Conservation (phyloP, 2,888 invertebrate species). For the Euzophera pinguis region DNA sequence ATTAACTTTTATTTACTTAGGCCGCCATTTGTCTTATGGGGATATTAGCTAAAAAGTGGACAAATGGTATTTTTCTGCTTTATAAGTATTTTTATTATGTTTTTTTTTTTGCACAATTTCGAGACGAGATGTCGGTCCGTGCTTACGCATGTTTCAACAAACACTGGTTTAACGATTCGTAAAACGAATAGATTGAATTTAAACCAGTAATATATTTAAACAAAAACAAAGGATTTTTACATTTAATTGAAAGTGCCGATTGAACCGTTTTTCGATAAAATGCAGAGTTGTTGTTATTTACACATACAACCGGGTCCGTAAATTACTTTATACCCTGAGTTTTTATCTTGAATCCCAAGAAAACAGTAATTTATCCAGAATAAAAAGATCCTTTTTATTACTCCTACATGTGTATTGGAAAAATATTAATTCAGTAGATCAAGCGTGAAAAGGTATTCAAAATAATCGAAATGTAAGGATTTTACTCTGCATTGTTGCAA, state of each 20-base stretch:
- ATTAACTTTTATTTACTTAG: too few species aligned
- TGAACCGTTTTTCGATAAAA: too few species aligned
- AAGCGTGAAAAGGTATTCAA: background rate
- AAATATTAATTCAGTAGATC: background rate
- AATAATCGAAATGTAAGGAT: too few species aligned
- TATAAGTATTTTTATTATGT: background rate
- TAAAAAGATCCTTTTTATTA: too few species aligned
- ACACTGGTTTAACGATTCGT: conserved; percentile 47
- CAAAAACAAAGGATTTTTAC: conserved; percentile 8
- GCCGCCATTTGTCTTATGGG: too few species aligned
- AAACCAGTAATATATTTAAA: conserved; percentile 17
- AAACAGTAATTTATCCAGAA: too few species aligned
- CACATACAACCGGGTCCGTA: too few species aligned
- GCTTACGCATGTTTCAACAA: conserved; percentile 51
- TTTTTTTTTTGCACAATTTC: conserved; percentile 45
- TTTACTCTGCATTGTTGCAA: too few species aligned
- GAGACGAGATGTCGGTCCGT: conserved; percentile 39
- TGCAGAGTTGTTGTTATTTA: too few species aligned
- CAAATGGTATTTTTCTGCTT: background rate
- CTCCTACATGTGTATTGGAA: background rate
- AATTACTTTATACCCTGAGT: too few species aligned
- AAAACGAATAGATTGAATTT: conserved; percentile 34
- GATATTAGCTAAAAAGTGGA: background rate
- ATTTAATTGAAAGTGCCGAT: background rate
- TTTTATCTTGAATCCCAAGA: too few species aligned